Conservation (phyloP, 2,888 invertebrate species). For the Clunio marinus region DNA sequence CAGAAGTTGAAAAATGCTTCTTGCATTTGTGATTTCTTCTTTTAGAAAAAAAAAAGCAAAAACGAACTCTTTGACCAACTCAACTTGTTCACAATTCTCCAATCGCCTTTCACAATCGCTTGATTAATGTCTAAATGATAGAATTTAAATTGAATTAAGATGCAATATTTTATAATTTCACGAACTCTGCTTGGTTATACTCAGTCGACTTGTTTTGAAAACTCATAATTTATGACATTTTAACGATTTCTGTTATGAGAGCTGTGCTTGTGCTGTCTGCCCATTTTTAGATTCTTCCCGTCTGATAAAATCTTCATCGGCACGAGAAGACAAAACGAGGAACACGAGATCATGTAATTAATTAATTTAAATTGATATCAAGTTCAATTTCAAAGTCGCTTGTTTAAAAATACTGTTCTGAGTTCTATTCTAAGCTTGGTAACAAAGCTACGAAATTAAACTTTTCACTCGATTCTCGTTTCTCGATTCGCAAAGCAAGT, state of each 20-base stretch:
- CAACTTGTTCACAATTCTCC: no score
- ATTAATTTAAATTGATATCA: slow-evolving; percentile 3
- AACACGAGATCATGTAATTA: not conserved
- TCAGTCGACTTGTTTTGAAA: not conserved
- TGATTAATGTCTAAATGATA: not conserved
- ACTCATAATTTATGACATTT: not conserved
- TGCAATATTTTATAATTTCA: not conserved
- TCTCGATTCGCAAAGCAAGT: no score
- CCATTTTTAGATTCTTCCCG: not conserved
- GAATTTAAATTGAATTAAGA: not conserved
- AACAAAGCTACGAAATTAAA: no score
- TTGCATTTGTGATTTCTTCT: slow-evolving; percentile 4
- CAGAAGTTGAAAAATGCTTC: slow-evolving; percentile 2
- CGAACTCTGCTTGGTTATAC: not conserved
- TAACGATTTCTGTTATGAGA: not conserved
- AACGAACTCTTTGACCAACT: no score
- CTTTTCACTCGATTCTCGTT: no score
- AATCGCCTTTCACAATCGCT: no score
- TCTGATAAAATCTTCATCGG: not conserved
- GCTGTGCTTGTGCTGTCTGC: not conserved
- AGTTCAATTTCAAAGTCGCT: not conserved
- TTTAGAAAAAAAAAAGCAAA: no score
- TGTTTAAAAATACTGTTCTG: no score
- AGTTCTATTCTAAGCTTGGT: no score
- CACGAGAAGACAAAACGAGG: not conserved